Percentiles rank a stretch among this genome's conserved stretches.
These are phyloP conservation scores for Nasua narica DNA, from an alignment of 2,797 vertebrate species.

Conservation along the genomic window DNA sequence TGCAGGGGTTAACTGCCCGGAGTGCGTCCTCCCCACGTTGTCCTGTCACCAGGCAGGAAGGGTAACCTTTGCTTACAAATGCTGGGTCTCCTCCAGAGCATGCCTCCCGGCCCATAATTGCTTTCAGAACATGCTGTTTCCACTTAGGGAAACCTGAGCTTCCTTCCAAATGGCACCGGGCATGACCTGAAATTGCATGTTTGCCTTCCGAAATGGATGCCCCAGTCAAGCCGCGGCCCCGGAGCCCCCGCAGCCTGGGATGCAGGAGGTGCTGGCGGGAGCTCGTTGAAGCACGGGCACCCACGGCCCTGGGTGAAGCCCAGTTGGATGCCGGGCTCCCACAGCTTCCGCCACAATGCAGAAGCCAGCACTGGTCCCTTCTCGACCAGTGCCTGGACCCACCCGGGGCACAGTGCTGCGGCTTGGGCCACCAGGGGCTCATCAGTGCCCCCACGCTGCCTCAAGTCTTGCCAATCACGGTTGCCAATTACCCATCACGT, in stretches of 20 bases:
- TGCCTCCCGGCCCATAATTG: conserved; percentile 82
- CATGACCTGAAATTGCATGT: conserved; percentile 83
- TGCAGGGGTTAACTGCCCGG: conserved; percentile 64
- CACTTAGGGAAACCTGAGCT: conserved; percentile 84
- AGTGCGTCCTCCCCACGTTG: background rate
- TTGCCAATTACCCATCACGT: background rate
- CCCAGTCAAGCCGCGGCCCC: conserved; percentile 46
- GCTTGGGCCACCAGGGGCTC: background rate
- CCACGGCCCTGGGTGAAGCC: background rate
- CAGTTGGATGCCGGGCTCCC: background rate
- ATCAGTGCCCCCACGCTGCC: background rate
- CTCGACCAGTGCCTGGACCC: background rate
- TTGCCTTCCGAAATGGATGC: conserved; percentile 70
- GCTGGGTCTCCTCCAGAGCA: conserved; percentile 79
- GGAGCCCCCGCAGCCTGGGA: background rate
- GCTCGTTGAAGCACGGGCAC: background rate
- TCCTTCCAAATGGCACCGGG: conserved; percentile 79
- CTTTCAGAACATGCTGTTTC: conserved; percentile 81
- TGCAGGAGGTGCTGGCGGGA: background rate
- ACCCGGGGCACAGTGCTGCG: background rate
- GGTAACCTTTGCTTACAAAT: conserved; percentile 81
- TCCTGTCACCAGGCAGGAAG: conserved; percentile 79
- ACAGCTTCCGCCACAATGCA: background rate
- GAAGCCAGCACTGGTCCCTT: background rate
- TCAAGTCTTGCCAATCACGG: background rate